Percentiles rank a stretch among this genome's conserved stretches.
phyloP scores from a whole-genome alignment of 2,888 invertebrate genomes.

The Apamea epomidion region DNA sequence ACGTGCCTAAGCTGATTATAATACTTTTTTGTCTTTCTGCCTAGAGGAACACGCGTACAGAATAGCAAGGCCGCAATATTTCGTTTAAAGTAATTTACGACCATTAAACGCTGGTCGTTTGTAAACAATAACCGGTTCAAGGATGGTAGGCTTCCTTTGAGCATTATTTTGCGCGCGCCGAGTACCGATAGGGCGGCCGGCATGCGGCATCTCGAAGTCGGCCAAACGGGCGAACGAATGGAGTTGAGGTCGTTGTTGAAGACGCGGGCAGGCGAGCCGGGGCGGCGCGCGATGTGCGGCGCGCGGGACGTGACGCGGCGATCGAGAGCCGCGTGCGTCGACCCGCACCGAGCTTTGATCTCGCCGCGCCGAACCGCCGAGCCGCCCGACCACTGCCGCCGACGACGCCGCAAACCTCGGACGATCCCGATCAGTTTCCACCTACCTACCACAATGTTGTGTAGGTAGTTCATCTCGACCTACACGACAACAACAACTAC shows the following conservation, averaged over 20 bases:
- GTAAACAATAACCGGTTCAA: conserved; percentile 87
- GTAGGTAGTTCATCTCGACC: conserved; percentile 35
- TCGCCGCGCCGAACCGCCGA: conserved; percentile 73
- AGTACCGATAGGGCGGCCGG: conserved; percentile 73
- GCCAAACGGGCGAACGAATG: conserved; percentile 80
- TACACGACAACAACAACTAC: conserved; percentile 10
- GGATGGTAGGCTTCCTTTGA: conserved; percentile 82
- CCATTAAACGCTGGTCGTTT: conserved; percentile 82
- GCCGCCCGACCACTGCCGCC: conserved; percentile 61
- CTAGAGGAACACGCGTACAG: conserved; percentile 71
- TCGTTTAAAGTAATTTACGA: conserved; percentile 80
- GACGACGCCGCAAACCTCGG: conserved; percentile 72
- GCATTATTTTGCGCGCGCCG: conserved; percentile 80
- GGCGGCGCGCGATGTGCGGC: conserved; percentile 68
- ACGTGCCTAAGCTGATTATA: conserved; percentile 2
- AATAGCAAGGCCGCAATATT: conserved; percentile 78
- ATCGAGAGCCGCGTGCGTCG: conserved; percentile 87
- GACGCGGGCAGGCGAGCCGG: conserved; percentile 64
- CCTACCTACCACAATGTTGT: conserved; percentile 71
- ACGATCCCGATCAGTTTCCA: conserved; percentile 65
- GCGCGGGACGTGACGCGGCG: conserved; percentile 75
- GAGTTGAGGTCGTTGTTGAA: conserved; percentile 72
- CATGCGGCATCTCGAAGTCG: conserved; percentile 66
- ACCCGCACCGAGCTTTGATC: conserved; percentile 87
- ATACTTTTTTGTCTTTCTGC: conserved; percentile 59